A percentile compares a stretch with the other conserved stretches of the same genome.
Evolutionary conservation across 1,140 invertebrate species (phyloP).

Genomic region (Halesus radiatus): DNA sequence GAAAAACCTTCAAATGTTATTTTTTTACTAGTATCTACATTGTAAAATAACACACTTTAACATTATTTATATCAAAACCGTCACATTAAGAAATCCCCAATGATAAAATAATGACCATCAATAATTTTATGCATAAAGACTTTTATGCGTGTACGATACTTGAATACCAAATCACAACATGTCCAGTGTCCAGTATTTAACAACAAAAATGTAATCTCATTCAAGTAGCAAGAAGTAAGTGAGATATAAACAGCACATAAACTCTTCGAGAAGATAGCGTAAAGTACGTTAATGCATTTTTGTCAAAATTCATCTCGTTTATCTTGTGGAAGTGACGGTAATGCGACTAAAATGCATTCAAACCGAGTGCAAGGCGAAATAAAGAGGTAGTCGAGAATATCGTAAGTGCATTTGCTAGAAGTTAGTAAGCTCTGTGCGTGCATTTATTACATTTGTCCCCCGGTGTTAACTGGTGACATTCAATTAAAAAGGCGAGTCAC

Average conservation of each 20-base stretch:
- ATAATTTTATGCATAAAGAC: too few species aligned
- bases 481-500: too few species aligned
- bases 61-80: too few species aligned
- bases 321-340: conserved; percentile 14
- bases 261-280: conserved; percentile 40
- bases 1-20: too few species aligned
- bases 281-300: conserved; percentile 48
- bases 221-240: neutral
- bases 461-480: too few species aligned
- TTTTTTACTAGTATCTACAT: too few species aligned
- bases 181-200: too few species aligned
- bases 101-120: too few species aligned
- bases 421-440: neutral
- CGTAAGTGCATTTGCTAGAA: neutral
- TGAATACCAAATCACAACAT: too few species aligned
- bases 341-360: neutral
- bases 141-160: too few species aligned
- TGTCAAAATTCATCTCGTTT: conserved; percentile 42
- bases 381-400: neutral
- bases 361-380: neutral
- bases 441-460: neutral
- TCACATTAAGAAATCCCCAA: too few species aligned
- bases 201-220: neutral
- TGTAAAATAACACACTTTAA: too few species aligned
- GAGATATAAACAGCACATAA: conserved; percentile 31